Conservation (phyloP, 2,888 invertebrate species). For the Andrena dorsata region DNA sequence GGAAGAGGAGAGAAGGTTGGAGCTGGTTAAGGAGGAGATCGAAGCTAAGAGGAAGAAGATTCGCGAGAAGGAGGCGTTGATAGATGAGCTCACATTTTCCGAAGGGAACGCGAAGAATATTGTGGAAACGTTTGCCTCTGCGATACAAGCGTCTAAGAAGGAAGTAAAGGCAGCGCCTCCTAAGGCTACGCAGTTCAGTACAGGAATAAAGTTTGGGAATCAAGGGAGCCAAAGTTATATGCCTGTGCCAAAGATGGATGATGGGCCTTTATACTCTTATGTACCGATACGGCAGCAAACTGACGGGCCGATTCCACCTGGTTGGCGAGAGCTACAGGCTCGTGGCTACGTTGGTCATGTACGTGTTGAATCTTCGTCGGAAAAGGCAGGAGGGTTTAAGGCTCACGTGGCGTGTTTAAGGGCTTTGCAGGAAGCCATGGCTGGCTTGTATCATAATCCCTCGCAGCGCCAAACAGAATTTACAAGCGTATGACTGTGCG, state of each 20-base stretch:
- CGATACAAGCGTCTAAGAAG: constrained; percentile 89
- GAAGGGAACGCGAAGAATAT: constrained; percentile 96
- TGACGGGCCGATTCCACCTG: constrained; percentile 92
- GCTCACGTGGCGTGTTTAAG: constrained; percentile 93
- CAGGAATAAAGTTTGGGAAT: constrained; percentile 93
- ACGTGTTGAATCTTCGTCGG: constrained; percentile 89
- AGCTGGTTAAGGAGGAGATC: constrained; percentile 87
- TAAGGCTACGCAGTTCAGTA: constrained; percentile 92
- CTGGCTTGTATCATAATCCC: constrained; percentile 88
- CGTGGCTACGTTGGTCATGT: constrained; percentile 92
- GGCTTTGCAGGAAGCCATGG: constrained; percentile 95
- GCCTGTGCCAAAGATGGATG: constrained; percentile 90
- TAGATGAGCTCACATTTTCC: constrained; percentile 98
- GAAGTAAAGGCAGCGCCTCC: constrained; percentile 86
- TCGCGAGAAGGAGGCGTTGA: constrained; percentile 95
- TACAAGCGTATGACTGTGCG: constrained; percentile 48
- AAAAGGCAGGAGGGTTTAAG: constrained; percentile 95
- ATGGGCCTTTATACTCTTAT: constrained; percentile 92
- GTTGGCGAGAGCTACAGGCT: constrained; percentile 87
- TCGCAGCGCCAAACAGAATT: constrained; percentile 75
- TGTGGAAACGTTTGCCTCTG: constrained; percentile 92
- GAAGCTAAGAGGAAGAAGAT: constrained; percentile 93
- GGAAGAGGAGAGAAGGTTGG: constrained; percentile 90
- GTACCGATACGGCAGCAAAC: constrained; percentile 84
- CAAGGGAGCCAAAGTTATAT: constrained; percentile 88